Evolutionary conservation across 2,888 invertebrate genomes (phyloP), one percentile per base, ranked within the genome.

Genomic region (Polietes domitor): DNA sequence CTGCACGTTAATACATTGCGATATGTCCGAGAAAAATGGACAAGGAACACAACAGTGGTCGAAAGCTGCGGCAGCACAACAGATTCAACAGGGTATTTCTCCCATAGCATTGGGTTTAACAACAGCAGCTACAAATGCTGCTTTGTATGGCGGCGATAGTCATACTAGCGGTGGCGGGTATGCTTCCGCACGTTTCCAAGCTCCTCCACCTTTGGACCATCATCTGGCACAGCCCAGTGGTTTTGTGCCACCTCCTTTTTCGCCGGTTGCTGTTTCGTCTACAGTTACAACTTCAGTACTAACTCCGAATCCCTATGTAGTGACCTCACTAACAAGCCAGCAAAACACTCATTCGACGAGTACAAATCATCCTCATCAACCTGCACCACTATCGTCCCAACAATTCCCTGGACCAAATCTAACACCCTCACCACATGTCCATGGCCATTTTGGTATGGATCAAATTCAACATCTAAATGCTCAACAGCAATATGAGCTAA

Each of bases 21-120:
- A 89, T 88, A 91, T 91, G 91, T 91, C 91, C 88, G 92, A 91
- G 55, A 91, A 91, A 90, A 91, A 91, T 89, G 90, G 89, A 86
- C 87, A 87, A 86, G 85, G 79, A 85, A 88, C 91, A 90, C 86
- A 90, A 87, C 91, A 91, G 87, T 91, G 92, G 91, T 88, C 89
- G 88, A 91, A 89, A 86, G 86, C 87, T 87, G 37, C 37, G 37
- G 37, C 87, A 63, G 70, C 83, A 78, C 78, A 21, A 32, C 37
- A 85, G 21, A 61, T 37, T 77, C 79, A 76, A 68, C 76, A 73
- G 72, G 71, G 81, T 77, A 82, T 85, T 85, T 55, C 77, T 61
- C 78, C 85, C 53, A 72, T 83, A 75, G 61, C 82, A 32, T 55
- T 81, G 37, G 79, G 78, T 80, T 37, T 85, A 71, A 73, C 82